phyloP scores from a whole-genome alignment of 2,797 vertebrate species.

The Phoxinus dragarum region DNA sequence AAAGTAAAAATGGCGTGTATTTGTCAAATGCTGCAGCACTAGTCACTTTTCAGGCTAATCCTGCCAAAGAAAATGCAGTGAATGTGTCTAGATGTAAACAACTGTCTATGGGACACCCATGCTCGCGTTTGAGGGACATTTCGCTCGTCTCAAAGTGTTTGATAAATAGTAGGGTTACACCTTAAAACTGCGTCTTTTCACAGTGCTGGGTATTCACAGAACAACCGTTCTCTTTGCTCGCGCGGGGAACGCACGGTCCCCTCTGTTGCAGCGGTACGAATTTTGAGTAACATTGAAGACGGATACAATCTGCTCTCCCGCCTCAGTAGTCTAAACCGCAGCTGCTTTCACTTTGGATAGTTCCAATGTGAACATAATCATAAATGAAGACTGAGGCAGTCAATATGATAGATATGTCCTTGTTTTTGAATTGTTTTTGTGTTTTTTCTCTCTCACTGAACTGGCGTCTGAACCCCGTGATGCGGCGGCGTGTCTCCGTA shows the following conservation, averaged over 20 bases:
- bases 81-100: conserved; percentile 80
- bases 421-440: conserved; percentile 36
- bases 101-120: conserved; percentile 79
- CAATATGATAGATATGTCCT: conserved; percentile 70
- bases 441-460: conserved; percentile 85
- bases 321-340: conserved; percentile 88
- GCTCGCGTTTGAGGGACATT: conserved; percentile 61
- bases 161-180: conserved; percentile 87
- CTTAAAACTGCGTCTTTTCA: conserved; percentile 88
- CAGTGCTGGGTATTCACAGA: conserved; percentile 84
- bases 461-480: conserved; percentile 96
- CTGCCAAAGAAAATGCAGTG: conserved; percentile 64
- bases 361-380: conserved; percentile 79
- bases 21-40: conserved; percentile 71
- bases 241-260: conserved; percentile 67
- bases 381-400: conserved; percentile 81
- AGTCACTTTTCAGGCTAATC: conserved; percentile 61
- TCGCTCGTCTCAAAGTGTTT: conserved; percentile 72
- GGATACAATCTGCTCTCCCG: conserved; percentile 80
- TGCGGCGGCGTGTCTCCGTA: conserved; percentile 99
- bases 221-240: conserved; percentile 74
- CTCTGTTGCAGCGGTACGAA: conserved; percentile 70
- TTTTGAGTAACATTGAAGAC: conserved; percentile 72
- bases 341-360: conserved; percentile 86
- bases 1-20: conserved; percentile 73